phyloP scores from a whole-genome alignment of 1,140 invertebrate genomes.

The Pemphigus obesinymphae region DNA sequence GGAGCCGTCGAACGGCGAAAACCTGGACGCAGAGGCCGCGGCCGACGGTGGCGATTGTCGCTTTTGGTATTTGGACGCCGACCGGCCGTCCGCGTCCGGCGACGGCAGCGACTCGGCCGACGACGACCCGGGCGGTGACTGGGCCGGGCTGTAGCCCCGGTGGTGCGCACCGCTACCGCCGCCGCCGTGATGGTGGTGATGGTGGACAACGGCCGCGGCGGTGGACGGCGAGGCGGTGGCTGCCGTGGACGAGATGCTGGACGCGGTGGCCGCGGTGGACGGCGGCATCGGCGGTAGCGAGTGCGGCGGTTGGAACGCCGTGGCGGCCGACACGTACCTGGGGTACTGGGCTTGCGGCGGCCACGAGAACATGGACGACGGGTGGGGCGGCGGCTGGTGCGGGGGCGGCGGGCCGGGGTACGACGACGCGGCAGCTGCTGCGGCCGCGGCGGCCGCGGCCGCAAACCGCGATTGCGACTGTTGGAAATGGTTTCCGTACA shows the following conservation, averaged over 20 bases:
- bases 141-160: conserved; percentile 1
- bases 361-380: conserved; percentile 7
- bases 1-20: not conserved
- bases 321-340: not conserved
- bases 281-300: not conserved
- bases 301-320: not conserved
- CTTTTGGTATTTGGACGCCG: not conserved
- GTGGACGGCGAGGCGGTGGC: not conserved
- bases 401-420: not conserved
- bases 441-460: not conserved
- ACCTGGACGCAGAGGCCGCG: not conserved
- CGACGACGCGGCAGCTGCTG: conserved; percentile 6
- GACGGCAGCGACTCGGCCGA: conserved; percentile 30
- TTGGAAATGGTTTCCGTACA: conserved; percentile 29
- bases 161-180: not conserved
- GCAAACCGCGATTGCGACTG: conserved; percentile 26
- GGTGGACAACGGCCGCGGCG: not conserved
- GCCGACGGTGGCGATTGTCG: not conserved
- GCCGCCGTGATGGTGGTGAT: not conserved
- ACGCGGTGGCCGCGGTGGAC: not conserved
- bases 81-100: conserved; percentile 28
- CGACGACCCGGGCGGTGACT: not conserved
- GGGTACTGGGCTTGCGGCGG: conserved; percentile 15
- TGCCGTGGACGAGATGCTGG: not conserved
- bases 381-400: not conserved